Conservation (phyloP, 1,140 invertebrate species). For the Ips typographus region DNA sequence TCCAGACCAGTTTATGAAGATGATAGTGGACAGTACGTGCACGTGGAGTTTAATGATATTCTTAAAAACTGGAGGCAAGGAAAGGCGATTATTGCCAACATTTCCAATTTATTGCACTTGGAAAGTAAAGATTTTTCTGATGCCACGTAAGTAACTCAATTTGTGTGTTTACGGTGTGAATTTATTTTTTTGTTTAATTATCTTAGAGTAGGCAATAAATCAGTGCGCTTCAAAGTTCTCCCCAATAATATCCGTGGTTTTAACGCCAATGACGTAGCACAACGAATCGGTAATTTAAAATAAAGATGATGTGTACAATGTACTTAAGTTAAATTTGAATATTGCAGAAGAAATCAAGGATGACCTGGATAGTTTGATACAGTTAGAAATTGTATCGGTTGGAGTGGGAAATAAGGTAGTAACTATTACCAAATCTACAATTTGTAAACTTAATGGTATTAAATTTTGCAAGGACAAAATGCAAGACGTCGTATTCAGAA, state of each 20-base stretch:
- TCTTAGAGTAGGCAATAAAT: conserved; percentile 69
- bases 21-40: conserved; percentile 69
- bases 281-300: conserved; percentile 55
- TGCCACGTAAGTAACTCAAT: conserved; percentile 51
- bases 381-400: conserved; percentile 67
- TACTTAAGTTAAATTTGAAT: not conserved
- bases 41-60: conserved; percentile 65
- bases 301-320: not conserved
- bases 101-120: conserved; percentile 63
- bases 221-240: conserved; percentile 82
- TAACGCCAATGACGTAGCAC: conserved; percentile 72
- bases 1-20: conserved; percentile 47
- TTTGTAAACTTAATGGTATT: conserved; percentile 9
- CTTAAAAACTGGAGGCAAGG: conserved; percentile 60
- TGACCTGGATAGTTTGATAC: conserved; percentile 59
- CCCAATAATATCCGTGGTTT: conserved; percentile 65
- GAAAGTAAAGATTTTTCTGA: conserved; percentile 58
- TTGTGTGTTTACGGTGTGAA: not conserved
- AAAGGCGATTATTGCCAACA: conserved; percentile 57
- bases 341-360: conserved; percentile 62
- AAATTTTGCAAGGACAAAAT: conserved; percentile 53
- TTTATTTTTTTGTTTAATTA: not conserved
- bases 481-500: conserved; percentile 56
- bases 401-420: conserved; percentile 79
- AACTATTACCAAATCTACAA: not conserved